These are phyloP conservation scores for Sander vitreus DNA, from an alignment of 2,113 vertebrate species.

Conservation along the genomic window DNA sequence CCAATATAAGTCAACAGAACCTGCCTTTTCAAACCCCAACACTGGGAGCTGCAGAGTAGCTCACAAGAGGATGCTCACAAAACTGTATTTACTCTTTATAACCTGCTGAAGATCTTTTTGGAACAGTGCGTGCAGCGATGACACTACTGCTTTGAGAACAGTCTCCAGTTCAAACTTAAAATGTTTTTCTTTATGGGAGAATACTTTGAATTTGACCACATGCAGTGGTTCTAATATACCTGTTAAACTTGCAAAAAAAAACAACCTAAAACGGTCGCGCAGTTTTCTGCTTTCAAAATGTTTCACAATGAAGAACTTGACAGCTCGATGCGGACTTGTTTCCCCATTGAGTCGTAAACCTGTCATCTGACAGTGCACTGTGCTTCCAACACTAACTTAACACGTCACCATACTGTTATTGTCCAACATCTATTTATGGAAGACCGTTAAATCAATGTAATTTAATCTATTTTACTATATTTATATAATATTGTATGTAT, in stretches of 20 bases:
- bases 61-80: constrained; percentile 32
- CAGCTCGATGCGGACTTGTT: background rate
- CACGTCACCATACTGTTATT: constrained; percentile 83
- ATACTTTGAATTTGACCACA: constrained; percentile 75
- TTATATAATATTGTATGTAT: constrained; percentile 88
- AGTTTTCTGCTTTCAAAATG: constrained; percentile 55
- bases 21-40: constrained; percentile 62
- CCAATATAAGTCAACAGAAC: constrained; percentile 63
- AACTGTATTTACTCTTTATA: constrained; percentile 69
- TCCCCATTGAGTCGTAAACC: constrained; percentile 20
- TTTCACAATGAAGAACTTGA: constrained; percentile 50
- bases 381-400: constrained; percentile 91
- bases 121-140: constrained; percentile 32
- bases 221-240: constrained; percentile 75
- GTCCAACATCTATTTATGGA: constrained; percentile 96
- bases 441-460: constrained; percentile 89
- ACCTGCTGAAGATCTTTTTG: constrained; percentile 68
- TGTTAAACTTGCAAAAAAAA: constrained; percentile 71
- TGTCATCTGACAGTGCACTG: constrained; percentile 78
- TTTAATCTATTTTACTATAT: constrained; percentile 99
- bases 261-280: constrained; percentile 28
- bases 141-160: constrained; percentile 73
- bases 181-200: constrained; percentile 74
- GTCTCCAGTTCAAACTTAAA: constrained; percentile 28
- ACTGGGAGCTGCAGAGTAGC: constrained; percentile 66